Percentiles rank a stretch among this genome's conserved stretches.
These are phyloP conservation scores for Chloroclystis v-ata DNA, from an alignment of 2,888 invertebrate genomes.

Conservation along the genomic window DNA sequence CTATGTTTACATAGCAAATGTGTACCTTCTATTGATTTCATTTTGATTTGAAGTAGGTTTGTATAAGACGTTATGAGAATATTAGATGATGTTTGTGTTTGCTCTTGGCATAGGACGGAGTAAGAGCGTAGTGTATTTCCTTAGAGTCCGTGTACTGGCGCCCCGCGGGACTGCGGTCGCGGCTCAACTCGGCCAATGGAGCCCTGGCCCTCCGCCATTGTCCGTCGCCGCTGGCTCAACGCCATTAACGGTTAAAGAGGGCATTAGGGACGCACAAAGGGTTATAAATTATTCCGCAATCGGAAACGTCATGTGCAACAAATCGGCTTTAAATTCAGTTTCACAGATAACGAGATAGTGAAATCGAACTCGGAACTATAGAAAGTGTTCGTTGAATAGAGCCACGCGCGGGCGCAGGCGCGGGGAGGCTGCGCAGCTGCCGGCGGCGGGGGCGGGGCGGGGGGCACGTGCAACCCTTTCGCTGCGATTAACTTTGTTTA, in stretches of 20 bases:
- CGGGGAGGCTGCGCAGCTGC: slow-evolving; percentile 36
- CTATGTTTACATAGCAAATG: too few relatives aligned
- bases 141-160: too few relatives aligned
- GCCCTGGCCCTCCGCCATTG: too few relatives aligned
- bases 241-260: neutral
- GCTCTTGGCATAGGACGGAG: too few relatives aligned
- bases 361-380: slow-evolving; percentile 46
- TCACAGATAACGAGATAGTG: slow-evolving; percentile 38
- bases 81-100: too few relatives aligned
- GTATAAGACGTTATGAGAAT: too few relatives aligned
- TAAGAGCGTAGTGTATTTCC: too few relatives aligned
- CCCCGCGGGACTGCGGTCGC: too few relatives aligned
- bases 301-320: slow-evolving; percentile 19
- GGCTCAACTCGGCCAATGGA: neutral
- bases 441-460: slow-evolving; percentile 18
- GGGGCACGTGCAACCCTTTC: slow-evolving; percentile 52
- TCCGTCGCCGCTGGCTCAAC: neutral
- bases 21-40: too few relatives aligned
- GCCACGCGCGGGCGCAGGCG: slow-evolving; percentile 32
- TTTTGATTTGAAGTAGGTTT: too few relatives aligned
- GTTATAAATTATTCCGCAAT: slow-evolving; percentile 16
- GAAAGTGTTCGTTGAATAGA: slow-evolving; percentile 31
- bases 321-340: slow-evolving; percentile 26
- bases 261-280: slow-evolving; percentile 2
- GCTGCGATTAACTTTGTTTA: slow-evolving; percentile 53